phyloP scores from a whole-genome alignment of 2,888 invertebrate genomes.

The Tribolium freemani region DNA sequence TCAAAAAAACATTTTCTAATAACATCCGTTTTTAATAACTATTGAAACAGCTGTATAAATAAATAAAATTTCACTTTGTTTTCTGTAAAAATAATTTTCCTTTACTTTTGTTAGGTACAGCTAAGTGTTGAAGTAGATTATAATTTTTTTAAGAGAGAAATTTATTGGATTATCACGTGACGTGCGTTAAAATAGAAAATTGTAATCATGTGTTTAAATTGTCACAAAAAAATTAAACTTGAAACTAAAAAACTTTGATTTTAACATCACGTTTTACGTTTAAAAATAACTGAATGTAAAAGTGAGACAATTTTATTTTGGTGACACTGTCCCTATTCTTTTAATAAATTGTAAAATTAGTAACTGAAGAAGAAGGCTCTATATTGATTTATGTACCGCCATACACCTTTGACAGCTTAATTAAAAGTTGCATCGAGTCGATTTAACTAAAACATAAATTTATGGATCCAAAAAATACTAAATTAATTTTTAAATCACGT shows the following conservation, averaged over 20 bases:
- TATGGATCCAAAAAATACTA: slow-evolving; percentile 18
- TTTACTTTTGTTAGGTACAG: too few relatives aligned
- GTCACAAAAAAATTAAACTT: neutral
- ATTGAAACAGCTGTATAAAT: too few relatives aligned
- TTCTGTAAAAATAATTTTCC: neutral
- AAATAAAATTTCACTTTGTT: neutral
- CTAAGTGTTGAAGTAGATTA: too few relatives aligned
- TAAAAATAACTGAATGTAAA: too few relatives aligned
- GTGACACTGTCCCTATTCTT: neutral
- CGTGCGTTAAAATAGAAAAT: neutral
- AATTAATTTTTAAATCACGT: slow-evolving; percentile 33
- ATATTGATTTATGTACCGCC: slow-evolving; percentile 20
- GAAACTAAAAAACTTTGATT: neutral
- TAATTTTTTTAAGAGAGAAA: too few relatives aligned
- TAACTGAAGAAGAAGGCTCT: slow-evolving; percentile 7
- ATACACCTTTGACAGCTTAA: slow-evolving; percentile 27
- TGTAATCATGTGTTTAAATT: neutral
- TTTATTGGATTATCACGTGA: neutral
- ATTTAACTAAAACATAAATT: slow-evolving; percentile 22
- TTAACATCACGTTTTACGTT: too few relatives aligned
- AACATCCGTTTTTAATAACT: neutral
- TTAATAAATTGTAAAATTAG: neutral
- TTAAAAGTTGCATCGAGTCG: slow-evolving; percentile 28
- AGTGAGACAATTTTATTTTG: neutral
- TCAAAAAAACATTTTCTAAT: neutral